Evolutionary conservation across 2,797 vertebrate species (phyloP), one percentile per base, ranked within the genome.

Genomic region (Antennarius maculatus): DNA sequence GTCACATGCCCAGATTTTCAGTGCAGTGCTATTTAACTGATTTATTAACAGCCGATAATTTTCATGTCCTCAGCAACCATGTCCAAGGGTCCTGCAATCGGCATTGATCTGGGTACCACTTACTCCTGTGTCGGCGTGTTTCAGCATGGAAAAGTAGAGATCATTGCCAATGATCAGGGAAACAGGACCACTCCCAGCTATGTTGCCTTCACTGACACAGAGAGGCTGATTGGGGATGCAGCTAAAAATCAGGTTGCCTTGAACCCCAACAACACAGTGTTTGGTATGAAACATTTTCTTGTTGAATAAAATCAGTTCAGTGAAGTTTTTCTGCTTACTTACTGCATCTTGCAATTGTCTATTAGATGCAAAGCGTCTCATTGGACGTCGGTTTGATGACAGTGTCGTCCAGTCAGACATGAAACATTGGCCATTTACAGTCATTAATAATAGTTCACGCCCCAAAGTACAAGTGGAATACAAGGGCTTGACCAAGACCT

Each of bases 171-270:
- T 0, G 97, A 99, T 74, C 97, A 98, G 88, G 97, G 97, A 0
- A 99, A 98, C 93, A 89, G 97, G 73, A 98, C 96, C 89, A 98
- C 97, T 0, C 97, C 96, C 0, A 98, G 96, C 77, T 99, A 98
- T 0, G 97, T 98, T 0, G 96, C 97, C 6, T 99, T 98, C 72
- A 98, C 96, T 0, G 96, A 99, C 62, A 94, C 96, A 0, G 97
- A 98, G 37, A 39, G 37, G 37, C 37, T 39, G 37, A 39, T 39
- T 10, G 37, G 37, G 3, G 37, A 39, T 10, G 96, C 96, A 3
- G 97, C 97, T 0, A 98, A 98, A 77, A 98, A 98, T 47, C 97
- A 99, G 84, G 97, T 99, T 60, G 97, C 97, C 0, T 92, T 98
- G 93, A 99, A 99, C 58, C 97, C 97, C 11, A 95, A 90, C 63